A percentile compares a stretch with the other conserved stretches of the same genome.
Conservation (phyloP, 2,888 invertebrate species). For the Oscheius myriophilus region DNA sequence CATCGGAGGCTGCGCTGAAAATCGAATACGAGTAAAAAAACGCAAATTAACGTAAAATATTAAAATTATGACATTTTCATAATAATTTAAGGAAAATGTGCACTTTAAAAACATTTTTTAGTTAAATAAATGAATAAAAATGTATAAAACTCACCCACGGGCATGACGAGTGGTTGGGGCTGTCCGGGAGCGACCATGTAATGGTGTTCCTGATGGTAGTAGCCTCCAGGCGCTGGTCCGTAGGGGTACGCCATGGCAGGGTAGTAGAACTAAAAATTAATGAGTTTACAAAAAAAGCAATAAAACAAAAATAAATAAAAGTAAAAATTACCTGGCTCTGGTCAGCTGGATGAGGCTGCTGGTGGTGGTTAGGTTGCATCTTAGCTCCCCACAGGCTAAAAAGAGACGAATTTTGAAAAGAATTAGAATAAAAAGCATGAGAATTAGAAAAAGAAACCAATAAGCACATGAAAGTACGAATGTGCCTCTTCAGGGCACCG, state of each 20-base stretch:
- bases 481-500: no score
- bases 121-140: no score
- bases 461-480: no score
- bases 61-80: no score
- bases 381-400: no score
- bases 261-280: constrained; percentile 8
- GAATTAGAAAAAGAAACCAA: no score
- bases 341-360: no score
- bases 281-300: not conserved
- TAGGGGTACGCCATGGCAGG: not conserved
- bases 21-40: not conserved
- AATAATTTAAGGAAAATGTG: no score
- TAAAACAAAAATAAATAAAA: no score
- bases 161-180: constrained; percentile 1
- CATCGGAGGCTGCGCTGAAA: constrained; percentile 6
- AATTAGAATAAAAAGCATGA: not conserved
- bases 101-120: no score
- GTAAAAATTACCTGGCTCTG: no score
- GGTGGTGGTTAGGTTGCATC: no score
- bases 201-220: constrained; percentile 8
- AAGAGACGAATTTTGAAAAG: not conserved
- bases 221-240: not conserved
- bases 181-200: not conserved
- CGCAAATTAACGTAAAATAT: not conserved
- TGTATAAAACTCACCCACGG: not conserved